Conservation (phyloP, 2,888 invertebrate species). For the Scaeva pyrastri region DNA sequence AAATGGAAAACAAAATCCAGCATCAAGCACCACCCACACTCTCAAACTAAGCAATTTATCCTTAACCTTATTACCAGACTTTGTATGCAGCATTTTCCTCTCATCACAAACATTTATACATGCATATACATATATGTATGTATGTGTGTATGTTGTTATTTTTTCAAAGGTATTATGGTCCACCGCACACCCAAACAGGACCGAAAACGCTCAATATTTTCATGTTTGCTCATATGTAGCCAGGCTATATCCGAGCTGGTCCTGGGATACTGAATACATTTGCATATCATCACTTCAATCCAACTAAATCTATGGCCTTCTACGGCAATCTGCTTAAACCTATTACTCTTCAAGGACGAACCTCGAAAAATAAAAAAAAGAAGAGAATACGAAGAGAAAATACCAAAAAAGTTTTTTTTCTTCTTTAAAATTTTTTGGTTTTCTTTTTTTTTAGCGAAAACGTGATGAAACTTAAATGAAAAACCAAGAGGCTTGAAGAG, state of each 20-base stretch:
- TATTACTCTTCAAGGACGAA: slow-evolving; percentile 50
- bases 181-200: slow-evolving; percentile 16
- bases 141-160: not conserved
- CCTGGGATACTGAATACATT: slow-evolving; percentile 62
- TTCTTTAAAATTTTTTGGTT: too few relatives aligned
- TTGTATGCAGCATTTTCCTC: slow-evolving; percentile 54
- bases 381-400: slow-evolving; percentile 2
- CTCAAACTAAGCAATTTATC: slow-evolving; percentile 16
- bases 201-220: slow-evolving; percentile 53
- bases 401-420: not conserved
- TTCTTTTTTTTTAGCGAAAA: slow-evolving; percentile 19
- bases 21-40: not conserved
- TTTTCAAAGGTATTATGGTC: not conserved
- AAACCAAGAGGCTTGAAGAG: slow-evolving; percentile 18
- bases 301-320: slow-evolving; percentile 43
- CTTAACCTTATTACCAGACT: slow-evolving; percentile 29
- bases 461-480: slow-evolving; percentile 34
- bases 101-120: slow-evolving; percentile 45
- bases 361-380: not conserved
- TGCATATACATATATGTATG: not conserved
- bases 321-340: slow-evolving; percentile 47
- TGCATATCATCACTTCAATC: slow-evolving; percentile 69
- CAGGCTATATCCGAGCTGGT: slow-evolving; percentile 3
- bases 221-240: slow-evolving; percentile 21
- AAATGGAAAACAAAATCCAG: not conserved